Conservation (phyloP, 2,888 invertebrate species). For the Hypsopygia costalis region DNA sequence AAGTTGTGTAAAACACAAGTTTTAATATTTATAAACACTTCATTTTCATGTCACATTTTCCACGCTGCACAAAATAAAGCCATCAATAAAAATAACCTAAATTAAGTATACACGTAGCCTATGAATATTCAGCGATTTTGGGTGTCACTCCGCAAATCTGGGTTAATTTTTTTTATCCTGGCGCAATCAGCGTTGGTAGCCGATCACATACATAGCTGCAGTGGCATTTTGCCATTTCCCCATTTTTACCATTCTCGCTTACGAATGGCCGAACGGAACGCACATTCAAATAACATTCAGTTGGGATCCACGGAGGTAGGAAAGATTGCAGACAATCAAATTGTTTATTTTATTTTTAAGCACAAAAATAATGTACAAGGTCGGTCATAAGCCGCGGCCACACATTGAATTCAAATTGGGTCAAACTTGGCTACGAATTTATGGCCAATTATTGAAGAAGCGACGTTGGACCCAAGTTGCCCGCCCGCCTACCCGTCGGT, state of each 20-base stretch:
- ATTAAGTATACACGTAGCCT: conserved; percentile 9
- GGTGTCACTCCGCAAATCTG: conserved; percentile 7
- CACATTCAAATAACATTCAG: conserved; percentile 64
- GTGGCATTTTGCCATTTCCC: conserved; percentile 40
- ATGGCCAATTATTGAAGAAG: too few relatives aligned
- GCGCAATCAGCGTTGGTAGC: conserved; percentile 18
- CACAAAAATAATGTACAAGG: too few relatives aligned
- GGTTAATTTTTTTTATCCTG: conserved; percentile 22
- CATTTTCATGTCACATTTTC: too few relatives aligned
- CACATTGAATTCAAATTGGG: too few relatives aligned
- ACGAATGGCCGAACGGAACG: conserved; percentile 50
- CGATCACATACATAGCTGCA: conserved; percentile 17
- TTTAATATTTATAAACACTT: too few relatives aligned
- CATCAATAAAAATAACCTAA: conserved; percentile 13
- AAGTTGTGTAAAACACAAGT: too few relatives aligned
- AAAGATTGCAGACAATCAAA: conserved; percentile 3
- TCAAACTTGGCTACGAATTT: too few relatives aligned
- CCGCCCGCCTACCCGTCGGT: too few relatives aligned
- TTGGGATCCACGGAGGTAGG: conserved; percentile 23
- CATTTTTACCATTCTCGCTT: conserved; percentile 47
- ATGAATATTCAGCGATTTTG: conserved; percentile 13
- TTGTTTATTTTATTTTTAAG: too few relatives aligned
- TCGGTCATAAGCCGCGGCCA: too few relatives aligned
- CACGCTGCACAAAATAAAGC: too few relatives aligned
- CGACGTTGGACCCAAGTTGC: too few relatives aligned